Evolutionary conservation across 2,888 invertebrate genomes (phyloP), one percentile per base, ranked within the genome.

Genomic region (Tenthredo livida): DNA sequence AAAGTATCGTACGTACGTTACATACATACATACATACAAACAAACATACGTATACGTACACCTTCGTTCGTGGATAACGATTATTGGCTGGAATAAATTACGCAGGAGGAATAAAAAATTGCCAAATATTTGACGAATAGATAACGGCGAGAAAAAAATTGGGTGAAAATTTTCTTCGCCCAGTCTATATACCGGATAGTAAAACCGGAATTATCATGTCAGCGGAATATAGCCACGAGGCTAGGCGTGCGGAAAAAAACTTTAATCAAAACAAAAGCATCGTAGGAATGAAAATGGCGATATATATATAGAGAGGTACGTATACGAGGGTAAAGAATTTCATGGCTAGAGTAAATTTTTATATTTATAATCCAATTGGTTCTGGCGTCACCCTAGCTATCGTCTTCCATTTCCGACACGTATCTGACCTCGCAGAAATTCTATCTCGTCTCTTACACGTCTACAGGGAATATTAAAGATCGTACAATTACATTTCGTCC

Each of bases 231-330:
- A 43, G 72, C 67, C 17, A 25, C 9, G 15, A n/a, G 37, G 33
- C 29, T 67, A 77, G 29, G 9, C 33, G 29, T 40, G n/a, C 21
- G 65, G 29, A 83, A 29, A 70, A 67, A 70, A 47, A 47, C 1
- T 40, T 83, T 83, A 83, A 83, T 83, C 83, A 83, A 67, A 83
- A 67, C 83, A 70, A 83, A 83, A 47, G 83, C 83, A 70, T 67
- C 83, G 65, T 40, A 33, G 29, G 37, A 21, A 15, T 17, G 47
- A n/a, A 54, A 54, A 78, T 33, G 58, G 10, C 75, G 54, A 58
- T 33, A 7, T 37, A 37, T 37, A 37, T 33, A 33, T 33, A 33
- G 2, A 9, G 37, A 37, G n/a, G n/a, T 7, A 77, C 12, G 47
- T n/a, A 50, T 50, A 61, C 10, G 33, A 58, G 43, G 65, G 47